Conservation (phyloP, 2,797 vertebrate species). For the Oceanodroma leucorhoa region DNA sequence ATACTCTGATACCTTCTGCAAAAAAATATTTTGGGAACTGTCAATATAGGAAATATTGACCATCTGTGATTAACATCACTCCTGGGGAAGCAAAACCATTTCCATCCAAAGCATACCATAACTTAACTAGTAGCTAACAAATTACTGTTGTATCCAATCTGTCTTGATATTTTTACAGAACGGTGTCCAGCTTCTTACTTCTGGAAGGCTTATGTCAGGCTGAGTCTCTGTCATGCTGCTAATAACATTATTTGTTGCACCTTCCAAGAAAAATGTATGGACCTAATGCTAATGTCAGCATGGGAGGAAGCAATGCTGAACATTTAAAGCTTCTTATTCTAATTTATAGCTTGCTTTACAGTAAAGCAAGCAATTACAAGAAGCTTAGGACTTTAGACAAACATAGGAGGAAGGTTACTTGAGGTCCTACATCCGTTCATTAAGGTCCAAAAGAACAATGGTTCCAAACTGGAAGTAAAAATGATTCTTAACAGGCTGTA, state of each 20-base stretch:
- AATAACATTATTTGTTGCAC: neutral
- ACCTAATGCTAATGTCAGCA: neutral
- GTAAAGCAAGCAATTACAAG: neutral
- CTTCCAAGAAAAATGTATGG: neutral
- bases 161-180: neutral
- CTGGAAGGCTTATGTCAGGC: neutral
- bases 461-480: neutral
- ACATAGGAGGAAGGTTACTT: neutral
- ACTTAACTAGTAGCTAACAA: neutral
- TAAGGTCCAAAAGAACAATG: neutral
- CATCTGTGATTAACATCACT: neutral
- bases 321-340: neutral
- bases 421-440: neutral
- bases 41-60: neutral
- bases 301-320: neutral
- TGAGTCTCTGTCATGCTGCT: neutral
- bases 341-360: neutral
- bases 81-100: neutral
- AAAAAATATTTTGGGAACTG: neutral
- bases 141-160: neutral
- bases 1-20: neutral
- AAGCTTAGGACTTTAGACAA: neutral
- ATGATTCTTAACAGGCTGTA: neutral
- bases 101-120: neutral
- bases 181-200: neutral